These are phyloP conservation scores for Palythoa heliodiscus DNA, from an alignment of 92 coral and sea anemone genomes.

Conservation along the genomic window DNA sequence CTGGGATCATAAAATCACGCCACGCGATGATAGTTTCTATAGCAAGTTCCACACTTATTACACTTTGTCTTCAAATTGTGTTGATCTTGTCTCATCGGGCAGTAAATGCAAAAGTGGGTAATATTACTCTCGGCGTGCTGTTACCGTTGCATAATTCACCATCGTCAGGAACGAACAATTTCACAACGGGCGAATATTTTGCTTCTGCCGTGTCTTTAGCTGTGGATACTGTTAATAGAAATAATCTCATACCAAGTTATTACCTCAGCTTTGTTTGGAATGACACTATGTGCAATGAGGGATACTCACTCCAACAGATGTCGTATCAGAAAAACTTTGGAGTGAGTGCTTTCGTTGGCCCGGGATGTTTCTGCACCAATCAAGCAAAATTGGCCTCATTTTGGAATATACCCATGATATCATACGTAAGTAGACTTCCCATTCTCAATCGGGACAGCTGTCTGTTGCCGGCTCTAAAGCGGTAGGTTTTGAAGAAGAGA, in stretches of 20 bases:
- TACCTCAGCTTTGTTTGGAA: slow-evolving; percentile 60
- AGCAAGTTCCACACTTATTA: neutral
- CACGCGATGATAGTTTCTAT: slow-evolving; percentile 30
- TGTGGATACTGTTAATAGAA: slow-evolving; percentile 51
- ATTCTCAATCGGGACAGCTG: slow-evolving; percentile 11
- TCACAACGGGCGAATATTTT: slow-evolving; percentile 45
- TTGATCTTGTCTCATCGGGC: slow-evolving; percentile 26
- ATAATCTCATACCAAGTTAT: slow-evolving; percentile 47
- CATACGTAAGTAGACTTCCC: slow-evolving; percentile 80
- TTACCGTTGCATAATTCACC: slow-evolving; percentile 26
- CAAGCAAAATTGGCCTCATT: slow-evolving; percentile 79
- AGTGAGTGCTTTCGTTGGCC: slow-evolving; percentile 79
- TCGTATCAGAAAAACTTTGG: slow-evolving; percentile 50
- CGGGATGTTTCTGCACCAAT: slow-evolving; percentile 79
- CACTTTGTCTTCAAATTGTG: slow-evolving; percentile 26
- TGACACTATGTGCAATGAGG: slow-evolving; percentile 42
- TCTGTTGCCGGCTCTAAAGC: neutral
- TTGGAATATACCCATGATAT: slow-evolving; percentile 78
- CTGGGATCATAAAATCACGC: neutral
- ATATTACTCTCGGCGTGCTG: slow-evolving; percentile 33
- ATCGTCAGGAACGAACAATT: neutral
- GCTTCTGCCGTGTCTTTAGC: slow-evolving; percentile 69
- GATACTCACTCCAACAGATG: slow-evolving; percentile 45
- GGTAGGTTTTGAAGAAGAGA: slow-evolving; percentile 2
- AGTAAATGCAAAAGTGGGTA: slow-evolving; percentile 24